Conservation (phyloP, 2,113 vertebrate species). For the Xyliphius kryptos region DNA sequence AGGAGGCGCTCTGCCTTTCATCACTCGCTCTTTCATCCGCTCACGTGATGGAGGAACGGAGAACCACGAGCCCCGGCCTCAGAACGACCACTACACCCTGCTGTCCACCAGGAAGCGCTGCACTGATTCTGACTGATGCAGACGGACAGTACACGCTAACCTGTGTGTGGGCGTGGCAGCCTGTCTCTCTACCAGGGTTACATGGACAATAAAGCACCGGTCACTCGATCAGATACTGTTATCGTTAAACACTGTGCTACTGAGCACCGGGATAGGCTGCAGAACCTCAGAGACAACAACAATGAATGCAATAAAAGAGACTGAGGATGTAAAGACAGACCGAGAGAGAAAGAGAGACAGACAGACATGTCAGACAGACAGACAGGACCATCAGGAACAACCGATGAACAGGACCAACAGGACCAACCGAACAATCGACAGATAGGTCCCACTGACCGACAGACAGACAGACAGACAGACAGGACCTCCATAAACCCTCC, state of each 20-base stretch:
- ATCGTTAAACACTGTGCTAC: too few relatives aligned
- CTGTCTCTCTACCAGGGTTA: background rate
- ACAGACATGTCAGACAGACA: background rate
- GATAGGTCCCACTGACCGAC: too few relatives aligned
- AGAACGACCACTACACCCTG: background rate
- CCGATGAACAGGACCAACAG: background rate
- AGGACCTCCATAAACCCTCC: too few relatives aligned
- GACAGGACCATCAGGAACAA: background rate
- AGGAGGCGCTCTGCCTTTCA: conserved; percentile 43
- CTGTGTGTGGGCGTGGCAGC: background rate
- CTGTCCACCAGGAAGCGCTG: background rate
- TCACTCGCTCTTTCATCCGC: conserved; percentile 39
- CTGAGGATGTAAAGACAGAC: background rate
- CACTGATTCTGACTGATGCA: background rate
- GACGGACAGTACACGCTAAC: too few relatives aligned
- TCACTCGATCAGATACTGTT: too few relatives aligned
- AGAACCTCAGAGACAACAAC: too few relatives aligned
- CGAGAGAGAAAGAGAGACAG: conserved; percentile 32
- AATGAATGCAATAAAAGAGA: too few relatives aligned
- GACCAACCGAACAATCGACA: too few relatives aligned
- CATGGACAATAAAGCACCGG: too few relatives aligned
- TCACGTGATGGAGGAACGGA: conserved; percentile 21
- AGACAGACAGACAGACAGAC: background rate
- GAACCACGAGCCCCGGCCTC: conserved; percentile 6
- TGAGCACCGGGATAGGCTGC: too few relatives aligned